These are phyloP conservation scores for Callorhinus ursinus DNA, from an alignment of 2,113 vertebrate species.

Conservation along the genomic window DNA sequence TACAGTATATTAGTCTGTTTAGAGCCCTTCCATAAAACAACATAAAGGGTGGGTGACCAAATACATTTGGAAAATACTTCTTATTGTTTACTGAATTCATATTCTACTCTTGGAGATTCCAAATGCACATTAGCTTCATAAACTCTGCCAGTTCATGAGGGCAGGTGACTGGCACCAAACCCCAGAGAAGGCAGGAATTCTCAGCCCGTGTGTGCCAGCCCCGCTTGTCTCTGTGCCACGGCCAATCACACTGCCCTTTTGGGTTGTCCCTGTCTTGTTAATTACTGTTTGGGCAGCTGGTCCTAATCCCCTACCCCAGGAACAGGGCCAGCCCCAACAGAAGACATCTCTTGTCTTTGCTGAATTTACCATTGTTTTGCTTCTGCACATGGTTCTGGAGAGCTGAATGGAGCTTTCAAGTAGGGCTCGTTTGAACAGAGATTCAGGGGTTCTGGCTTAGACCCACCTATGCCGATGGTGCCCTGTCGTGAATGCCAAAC, in stretches of 20 bases:
- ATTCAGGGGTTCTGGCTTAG: conserved; percentile 69
- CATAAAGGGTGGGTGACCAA: accelerated
- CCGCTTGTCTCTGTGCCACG: conserved; percentile 66
- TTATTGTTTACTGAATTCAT: accelerated
- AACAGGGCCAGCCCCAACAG: conserved; percentile 82
- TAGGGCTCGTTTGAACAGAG: conserved; percentile 73
- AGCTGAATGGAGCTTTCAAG: conserved; percentile 82
- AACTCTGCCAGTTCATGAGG: neutral
- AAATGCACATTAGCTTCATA: neutral
- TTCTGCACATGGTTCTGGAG: conserved; percentile 75
- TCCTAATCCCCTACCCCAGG: conserved; percentile 81
- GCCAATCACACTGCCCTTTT: conserved; percentile 39
- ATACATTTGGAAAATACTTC: neutral
- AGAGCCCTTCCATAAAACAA: accelerated
- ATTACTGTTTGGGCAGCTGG: conserved; percentile 83
- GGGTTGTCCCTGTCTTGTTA: conserved; percentile 78
- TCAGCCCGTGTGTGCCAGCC: neutral
- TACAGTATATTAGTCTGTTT: accelerated
- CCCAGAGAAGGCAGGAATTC: conserved; percentile 25
- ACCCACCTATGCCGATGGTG: conserved; percentile 57
- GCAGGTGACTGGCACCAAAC: neutral
- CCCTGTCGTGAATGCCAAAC: conserved; percentile 62
- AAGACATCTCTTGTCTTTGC: conserved; percentile 80
- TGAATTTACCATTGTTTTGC: conserved; percentile 76
- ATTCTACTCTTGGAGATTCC: accelerated